Conservation (phyloP, 2,888 invertebrate species). For the Acanthosoma haemorrhoidale region DNA sequence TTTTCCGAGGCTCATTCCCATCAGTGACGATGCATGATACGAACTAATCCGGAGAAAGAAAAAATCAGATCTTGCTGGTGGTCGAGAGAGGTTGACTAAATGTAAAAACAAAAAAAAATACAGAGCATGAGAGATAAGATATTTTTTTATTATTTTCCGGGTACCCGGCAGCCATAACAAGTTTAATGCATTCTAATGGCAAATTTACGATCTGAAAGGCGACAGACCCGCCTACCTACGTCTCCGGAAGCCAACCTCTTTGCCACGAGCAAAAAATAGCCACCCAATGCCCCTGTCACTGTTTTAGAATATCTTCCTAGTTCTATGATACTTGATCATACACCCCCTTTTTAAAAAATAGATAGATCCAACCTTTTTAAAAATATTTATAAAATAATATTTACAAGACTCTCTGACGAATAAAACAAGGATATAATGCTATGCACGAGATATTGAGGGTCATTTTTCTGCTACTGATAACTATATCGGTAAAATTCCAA, state of each 20-base stretch:
- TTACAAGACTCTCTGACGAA: no score
- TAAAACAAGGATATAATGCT: no score
- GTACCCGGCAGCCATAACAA: not conserved
- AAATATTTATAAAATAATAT: no score
- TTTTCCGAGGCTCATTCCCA: not conserved
- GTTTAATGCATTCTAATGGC: not conserved
- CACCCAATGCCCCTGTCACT: not conserved
- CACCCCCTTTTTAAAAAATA: no score
- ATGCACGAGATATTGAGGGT: no score
- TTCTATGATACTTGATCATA: no score
- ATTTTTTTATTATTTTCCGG: not conserved
- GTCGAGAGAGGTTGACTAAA: not conserved
- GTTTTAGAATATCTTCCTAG: not conserved
- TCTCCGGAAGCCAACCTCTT: not conserved
- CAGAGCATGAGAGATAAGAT: not conserved
- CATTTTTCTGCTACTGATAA: no score
- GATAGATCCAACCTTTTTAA: no score
- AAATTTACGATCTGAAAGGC: constrained; percentile 2
- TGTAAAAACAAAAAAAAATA: not conserved
- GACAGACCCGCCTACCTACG: not conserved
- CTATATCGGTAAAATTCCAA: no score
- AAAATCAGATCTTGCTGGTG: not conserved
- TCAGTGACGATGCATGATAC: not conserved
- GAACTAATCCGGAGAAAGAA: not conserved
- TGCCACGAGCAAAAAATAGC: not conserved